phyloP scores from a whole-genome alignment of 2,797 vertebrate genomes.

The Platyrinchus mystaceus region DNA sequence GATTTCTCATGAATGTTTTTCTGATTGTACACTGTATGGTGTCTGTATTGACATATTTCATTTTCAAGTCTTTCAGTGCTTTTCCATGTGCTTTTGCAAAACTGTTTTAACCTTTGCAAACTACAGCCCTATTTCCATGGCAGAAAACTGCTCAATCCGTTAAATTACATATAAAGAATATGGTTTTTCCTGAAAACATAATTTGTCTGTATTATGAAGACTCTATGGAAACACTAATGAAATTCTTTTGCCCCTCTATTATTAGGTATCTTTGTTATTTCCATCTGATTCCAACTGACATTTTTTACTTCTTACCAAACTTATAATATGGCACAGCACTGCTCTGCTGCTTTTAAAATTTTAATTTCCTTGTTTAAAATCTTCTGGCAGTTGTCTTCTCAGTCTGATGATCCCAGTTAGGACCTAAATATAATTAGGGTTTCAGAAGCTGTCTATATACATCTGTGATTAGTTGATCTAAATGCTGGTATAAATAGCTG shows the following conservation, averaged over 20 bases:
- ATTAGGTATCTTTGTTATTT: neutral
- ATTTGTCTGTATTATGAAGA: neutral
- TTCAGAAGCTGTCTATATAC: neutral
- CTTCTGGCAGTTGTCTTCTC: neutral
- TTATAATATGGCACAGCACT: neutral
- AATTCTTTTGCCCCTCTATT: neutral
- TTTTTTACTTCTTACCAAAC: neutral
- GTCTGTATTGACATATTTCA: neutral
- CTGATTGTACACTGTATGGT: neutral
- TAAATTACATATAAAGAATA: neutral
- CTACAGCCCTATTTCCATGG: neutral
- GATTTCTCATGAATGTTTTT: neutral
- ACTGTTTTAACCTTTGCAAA: neutral
- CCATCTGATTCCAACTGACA: neutral
- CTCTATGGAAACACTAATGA: fast-evolving
- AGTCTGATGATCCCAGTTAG: neutral
- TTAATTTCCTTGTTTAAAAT: neutral
- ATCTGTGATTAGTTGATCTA: neutral
- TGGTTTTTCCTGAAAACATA: neutral
- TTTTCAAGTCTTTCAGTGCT: neutral
- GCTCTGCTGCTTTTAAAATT: neutral
- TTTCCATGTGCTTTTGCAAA: neutral
- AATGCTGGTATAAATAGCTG: neutral
- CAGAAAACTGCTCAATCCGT: neutral
- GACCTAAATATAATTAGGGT: neutral